These are phyloP conservation scores for Styela plicata DNA, from an alignment of 23 tunicate genomes.

Conservation along the genomic window DNA sequence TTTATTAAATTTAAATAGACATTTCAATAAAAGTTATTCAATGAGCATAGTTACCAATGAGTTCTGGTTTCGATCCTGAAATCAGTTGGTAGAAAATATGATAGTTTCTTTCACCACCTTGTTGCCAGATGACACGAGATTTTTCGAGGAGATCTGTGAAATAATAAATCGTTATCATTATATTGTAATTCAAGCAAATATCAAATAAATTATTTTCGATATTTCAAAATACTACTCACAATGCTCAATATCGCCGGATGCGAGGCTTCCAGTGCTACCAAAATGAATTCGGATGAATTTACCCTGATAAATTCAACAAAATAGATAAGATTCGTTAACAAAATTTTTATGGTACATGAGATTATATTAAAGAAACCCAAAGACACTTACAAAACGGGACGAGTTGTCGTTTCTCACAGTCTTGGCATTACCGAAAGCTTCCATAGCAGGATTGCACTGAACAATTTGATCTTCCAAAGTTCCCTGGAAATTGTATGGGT, in stretches of 20 bases:
- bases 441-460: conserved; percentile 95
- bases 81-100: conserved; percentile 90
- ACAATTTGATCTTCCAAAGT: conserved; percentile 96
- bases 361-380: neutral
- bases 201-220: no score
- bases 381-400: conserved; percentile 78
- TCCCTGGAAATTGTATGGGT: conserved; percentile 49
- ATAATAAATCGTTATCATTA: neutral
- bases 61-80: conserved; percentile 89
- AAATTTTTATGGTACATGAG: no score
- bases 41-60: conserved; percentile 49
- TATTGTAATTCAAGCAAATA: no score
- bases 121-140: conserved; percentile 90
- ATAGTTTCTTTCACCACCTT: conserved; percentile 86
- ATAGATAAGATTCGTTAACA: no score
- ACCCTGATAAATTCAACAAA: conserved; percentile 62
- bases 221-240: conserved; percentile 82
- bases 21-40: no score
- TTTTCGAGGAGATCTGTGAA: conserved; percentile 70
- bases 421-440: conserved; percentile 95
- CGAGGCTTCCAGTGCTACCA: conserved; percentile 83
- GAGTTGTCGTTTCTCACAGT: conserved; percentile 95
- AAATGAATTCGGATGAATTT: conserved; percentile 98
- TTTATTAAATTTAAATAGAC: no score
- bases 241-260: conserved; percentile 96